Evolutionary conservation across 1,140 invertebrate species (phyloP).

Genomic region (Ditylenchus dipsaci): DNA sequence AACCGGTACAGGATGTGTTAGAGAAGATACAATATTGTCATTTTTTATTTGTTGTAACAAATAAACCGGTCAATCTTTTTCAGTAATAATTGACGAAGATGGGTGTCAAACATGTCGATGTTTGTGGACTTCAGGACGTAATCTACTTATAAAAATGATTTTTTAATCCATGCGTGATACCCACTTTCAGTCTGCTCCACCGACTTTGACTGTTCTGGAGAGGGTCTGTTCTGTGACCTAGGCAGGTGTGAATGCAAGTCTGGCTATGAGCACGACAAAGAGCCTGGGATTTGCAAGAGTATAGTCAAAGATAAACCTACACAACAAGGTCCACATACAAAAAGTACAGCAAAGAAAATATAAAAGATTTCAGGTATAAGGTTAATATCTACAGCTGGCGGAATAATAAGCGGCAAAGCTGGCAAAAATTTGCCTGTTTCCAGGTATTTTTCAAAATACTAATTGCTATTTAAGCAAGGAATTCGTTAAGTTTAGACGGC

Average conservation of each 20-base stretch:
- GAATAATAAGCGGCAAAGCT: neutral
- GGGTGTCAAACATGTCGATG: constrained; percentile 33
- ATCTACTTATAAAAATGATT: neutral
- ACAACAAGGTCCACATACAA: neutral
- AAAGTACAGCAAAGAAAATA: neutral
- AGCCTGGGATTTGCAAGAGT: neutral
- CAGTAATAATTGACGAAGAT: constrained; percentile 16
- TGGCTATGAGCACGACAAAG: constrained; percentile 12
- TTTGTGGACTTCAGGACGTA: constrained; percentile 28
- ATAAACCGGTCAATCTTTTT: neutral
- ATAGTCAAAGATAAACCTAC: neutral
- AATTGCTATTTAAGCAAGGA: no score
- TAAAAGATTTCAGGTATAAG: neutral
- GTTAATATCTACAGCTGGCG: neutral
- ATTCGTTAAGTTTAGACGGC: no score
- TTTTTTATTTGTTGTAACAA: no score
- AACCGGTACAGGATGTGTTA: no score
- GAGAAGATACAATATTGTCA: no score
- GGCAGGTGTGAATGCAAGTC: constrained; percentile 28
- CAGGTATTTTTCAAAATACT: neutral
- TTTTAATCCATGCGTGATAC: constrained; percentile 10
- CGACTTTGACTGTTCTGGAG: constrained; percentile 18
- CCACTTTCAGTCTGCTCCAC: constrained; percentile 20
- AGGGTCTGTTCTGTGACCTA: constrained; percentile 35
- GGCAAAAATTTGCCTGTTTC: neutral